Conservation (phyloP, 1,140 invertebrate genomes). For the Choristoneura fumiferana region DNA sequence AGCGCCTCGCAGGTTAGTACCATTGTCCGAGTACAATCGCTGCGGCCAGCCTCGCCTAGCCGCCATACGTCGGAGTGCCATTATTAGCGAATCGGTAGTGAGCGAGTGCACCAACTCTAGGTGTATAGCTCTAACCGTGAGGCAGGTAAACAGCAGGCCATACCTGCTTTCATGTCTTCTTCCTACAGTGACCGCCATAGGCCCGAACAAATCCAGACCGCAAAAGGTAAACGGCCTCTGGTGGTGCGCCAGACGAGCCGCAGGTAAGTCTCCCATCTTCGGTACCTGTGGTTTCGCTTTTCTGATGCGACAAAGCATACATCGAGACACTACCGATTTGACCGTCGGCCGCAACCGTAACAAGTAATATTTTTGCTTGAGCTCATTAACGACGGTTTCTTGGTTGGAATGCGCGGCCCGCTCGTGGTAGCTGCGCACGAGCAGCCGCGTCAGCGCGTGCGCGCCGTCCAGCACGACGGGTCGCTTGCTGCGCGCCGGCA, state of each 20-base stretch:
- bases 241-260: conserved; percentile 28
- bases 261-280: conserved; percentile 28
- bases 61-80: conserved; percentile 24
- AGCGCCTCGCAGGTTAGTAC: conserved; percentile 53
- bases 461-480: conserved; percentile 16
- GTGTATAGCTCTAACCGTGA: conserved; percentile 46
- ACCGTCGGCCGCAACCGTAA: conserved; percentile 11
- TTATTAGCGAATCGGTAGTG: conserved; percentile 23
- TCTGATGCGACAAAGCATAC: conserved; percentile 5
- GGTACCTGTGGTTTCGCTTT: conserved; percentile 20
- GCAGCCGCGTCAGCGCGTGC: background rate
- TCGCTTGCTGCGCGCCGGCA: background rate
- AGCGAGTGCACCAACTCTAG: conserved; percentile 20
- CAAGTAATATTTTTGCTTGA: conserved; percentile 19
- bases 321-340: background rate
- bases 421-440: conserved; percentile 17
- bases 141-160: conserved; percentile 55
- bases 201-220: conserved; percentile 38
- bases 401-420: conserved; percentile 6
- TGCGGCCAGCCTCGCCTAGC: conserved; percentile 20
- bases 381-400: conserved; percentile 26
- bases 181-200: conserved; percentile 34
- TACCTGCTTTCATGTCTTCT: conserved; percentile 46
- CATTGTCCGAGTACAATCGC: conserved; percentile 42
- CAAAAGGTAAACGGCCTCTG: conserved; percentile 30